Evolutionary conservation across 2,888 invertebrate genomes (phyloP), one percentile per base, ranked within the genome.

Genomic region (Nesidiocoris tenuis): DNA sequence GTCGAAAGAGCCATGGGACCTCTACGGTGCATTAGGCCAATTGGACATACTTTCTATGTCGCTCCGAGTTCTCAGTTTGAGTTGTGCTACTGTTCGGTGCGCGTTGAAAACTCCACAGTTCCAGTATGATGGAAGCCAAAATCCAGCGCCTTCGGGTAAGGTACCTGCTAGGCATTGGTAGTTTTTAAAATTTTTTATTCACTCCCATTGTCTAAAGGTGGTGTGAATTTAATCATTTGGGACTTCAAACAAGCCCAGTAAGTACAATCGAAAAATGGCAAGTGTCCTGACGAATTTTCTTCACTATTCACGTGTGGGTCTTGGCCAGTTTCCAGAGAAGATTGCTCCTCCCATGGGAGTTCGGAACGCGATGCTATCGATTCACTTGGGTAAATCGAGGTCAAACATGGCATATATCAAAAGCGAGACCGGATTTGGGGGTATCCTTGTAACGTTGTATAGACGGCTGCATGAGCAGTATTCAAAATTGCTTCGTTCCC

Each of bases 61-160:
- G n/a, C 5, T 39, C 39, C 18, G 9, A 1, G 12, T 1, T 19
- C 19, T 70, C 59, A 59, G 70, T 70, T 59, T 59, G 70, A 23
- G 70, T 57, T 59, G 22, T n/a, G 65, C 39, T 39, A 12, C 25
- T 25, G 39, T 9, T 65, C 24, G n/a, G 65, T 12, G 65, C 21
- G 59, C 2, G 70, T 22, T 16, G 59, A 59, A 59, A n/a, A 3
- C 59, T 3, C 3, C 22, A 16, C 68, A 1, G 18, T 16, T 59
- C 17, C 19, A 57, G n/a, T 22, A 75, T 68, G 77, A 77, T 77
- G 77, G 77, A 77, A 57, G 77, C 77, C 39, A 77, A 74, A 70
- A 77, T 77, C 22, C 64, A 74, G 19, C 72, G 77, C n/a, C 68
- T 77, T 22, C 61, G 77, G 68, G 77, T 77, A 64, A 68, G 77